Evolutionary conservation across 2,888 invertebrate genomes (phyloP), one percentile per base, ranked within the genome.

Genomic region (Lepidocyrtoides sp.): DNA sequence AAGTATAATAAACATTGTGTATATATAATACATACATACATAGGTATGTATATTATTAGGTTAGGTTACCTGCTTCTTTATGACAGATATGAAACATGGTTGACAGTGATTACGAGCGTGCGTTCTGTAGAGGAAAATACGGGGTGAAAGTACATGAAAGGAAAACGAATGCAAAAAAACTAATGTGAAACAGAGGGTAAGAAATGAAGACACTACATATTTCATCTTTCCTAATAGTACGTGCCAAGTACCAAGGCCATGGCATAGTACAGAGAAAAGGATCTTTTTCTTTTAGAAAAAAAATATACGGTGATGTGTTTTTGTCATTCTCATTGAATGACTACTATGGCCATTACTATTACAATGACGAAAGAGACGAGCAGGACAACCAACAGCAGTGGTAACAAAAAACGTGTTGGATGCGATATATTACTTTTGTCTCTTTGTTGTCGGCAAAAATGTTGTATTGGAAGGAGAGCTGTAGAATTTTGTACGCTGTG

Each of bases 161-260:
- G 57, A n/a, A n/a, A n/a, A n/a, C 60, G 60, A 81, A 5, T 81
- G 29, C 36, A 36, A 32, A 60, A 60, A 81, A 36, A 29, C n/a
- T n/a, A 66, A 75, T 75, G 75, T 44, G 29, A 75, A 48, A 75
- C 75, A 48, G 51, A 48, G 48, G 48, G 72, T 17, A 72, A 72
- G 51, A 48, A 75, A 75, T 83, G 66, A n/a, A 17, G 41, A 48
- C n/a, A 44, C 44, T 48, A 17, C 17, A 75, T 44, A 29, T 48
- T 10, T 51, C 48, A 23, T 75, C 29, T 26, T 75, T 3, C 20
- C 32, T 72, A 72, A 69, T 36, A 75, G 48, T 75, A 75, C 8
- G 75, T 75, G 75, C 44, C 29, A 23, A 32, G 72, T 75, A 48
- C 75, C 75, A 75, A 51, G 79, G 79, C 54, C 57, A 48, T 32